These are phyloP conservation scores for Thyatira batis DNA, from an alignment of 2,888 invertebrate species.

Conservation along the genomic window DNA sequence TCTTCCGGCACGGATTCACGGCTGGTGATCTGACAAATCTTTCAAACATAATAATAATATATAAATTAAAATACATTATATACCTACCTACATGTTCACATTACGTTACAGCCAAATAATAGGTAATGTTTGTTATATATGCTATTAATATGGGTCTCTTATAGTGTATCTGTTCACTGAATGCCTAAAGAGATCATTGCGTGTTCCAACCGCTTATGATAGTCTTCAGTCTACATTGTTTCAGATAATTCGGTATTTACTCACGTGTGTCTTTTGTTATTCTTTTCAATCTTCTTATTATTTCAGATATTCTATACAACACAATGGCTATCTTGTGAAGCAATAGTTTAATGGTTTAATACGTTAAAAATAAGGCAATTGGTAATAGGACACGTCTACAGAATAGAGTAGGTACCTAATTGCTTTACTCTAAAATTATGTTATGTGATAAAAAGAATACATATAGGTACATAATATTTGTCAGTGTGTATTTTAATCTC, in stretches of 20 bases:
- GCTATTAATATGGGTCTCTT: constrained; percentile 42
- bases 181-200: constrained; percentile 63
- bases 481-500: too few relatives aligned
- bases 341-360: neutral
- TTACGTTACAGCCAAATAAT: constrained; percentile 28
- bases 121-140: constrained; percentile 41
- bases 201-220: constrained; percentile 51
- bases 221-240: constrained; percentile 28
- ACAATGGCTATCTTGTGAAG: neutral
- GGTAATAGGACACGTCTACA: neutral
- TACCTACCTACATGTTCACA: too few relatives aligned
- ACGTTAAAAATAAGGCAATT: neutral
- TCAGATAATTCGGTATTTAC: constrained; percentile 23
- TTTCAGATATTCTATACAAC: neutral
- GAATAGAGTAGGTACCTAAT: too few relatives aligned
- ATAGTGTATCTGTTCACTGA: constrained; percentile 53
- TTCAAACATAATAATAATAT: constrained; percentile 2
- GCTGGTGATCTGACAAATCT: constrained; percentile 2
- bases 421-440: too few relatives aligned
- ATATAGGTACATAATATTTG: too few relatives aligned
- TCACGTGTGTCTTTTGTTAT: constrained; percentile 16
- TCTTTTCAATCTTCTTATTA: constrained; percentile 5
- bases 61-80: neutral
- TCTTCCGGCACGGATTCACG: neutral
- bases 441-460: too few relatives aligned